Conservation (phyloP, 2,797 vertebrate species). For the Anolis apletophallus region DNA sequence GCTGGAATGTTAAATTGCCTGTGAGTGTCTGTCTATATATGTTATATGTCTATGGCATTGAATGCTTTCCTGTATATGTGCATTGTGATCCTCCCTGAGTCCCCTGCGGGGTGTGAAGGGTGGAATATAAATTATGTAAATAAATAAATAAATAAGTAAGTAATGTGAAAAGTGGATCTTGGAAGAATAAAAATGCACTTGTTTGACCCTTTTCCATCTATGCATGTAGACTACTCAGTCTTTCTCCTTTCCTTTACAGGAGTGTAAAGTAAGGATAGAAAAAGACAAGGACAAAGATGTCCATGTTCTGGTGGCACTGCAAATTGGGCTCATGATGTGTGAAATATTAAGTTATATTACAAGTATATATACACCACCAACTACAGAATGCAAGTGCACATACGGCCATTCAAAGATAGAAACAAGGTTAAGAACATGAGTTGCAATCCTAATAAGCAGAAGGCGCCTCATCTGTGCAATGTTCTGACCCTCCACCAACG, state of each 20-base stretch:
- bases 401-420: background rate
- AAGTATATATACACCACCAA: background rate
- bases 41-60: too few relatives aligned
- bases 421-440: too few relatives aligned
- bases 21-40: too few relatives aligned
- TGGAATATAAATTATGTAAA: too few relatives aligned
- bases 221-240: background rate
- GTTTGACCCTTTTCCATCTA: background rate
- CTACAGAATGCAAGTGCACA: background rate
- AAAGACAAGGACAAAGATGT: background rate
- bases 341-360: background rate
- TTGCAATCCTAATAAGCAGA: background rate
- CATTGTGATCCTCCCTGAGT: too few relatives aligned
- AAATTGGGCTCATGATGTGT: background rate
- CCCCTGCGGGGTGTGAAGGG: too few relatives aligned
- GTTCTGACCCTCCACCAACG: background rate
- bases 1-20: too few relatives aligned
- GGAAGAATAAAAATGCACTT: background rate
- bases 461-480: background rate
- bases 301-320: background rate
- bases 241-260: background rate
- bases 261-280: background rate
- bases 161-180: background rate
- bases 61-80: too few relatives aligned
- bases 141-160: too few relatives aligned